Conservation (phyloP, 2,797 vertebrate genomes). For the Champsocephalus gunnari region DNA sequence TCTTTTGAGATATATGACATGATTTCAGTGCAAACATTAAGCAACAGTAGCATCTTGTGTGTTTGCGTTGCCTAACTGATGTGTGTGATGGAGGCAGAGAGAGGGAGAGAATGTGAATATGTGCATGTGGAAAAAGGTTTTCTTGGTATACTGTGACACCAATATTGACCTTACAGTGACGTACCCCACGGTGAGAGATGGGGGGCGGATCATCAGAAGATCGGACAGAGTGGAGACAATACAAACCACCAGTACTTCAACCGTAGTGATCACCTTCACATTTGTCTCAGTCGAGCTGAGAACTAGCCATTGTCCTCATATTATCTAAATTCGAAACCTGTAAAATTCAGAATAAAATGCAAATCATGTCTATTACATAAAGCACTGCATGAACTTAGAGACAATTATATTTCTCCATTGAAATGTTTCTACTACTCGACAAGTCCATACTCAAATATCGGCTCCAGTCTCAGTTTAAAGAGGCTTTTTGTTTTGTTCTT, state of each 20-base stretch:
- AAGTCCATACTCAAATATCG: too few species aligned
- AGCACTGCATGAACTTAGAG: too few species aligned
- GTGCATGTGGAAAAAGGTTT: conserved; percentile 25
- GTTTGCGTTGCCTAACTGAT: conserved; percentile 13
- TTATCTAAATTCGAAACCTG: too few species aligned
- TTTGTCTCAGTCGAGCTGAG: too few species aligned
- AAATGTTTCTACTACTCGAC: too few species aligned
- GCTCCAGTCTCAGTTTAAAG: too few species aligned
- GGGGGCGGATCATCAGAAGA: neutral
- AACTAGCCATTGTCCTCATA: too few species aligned
- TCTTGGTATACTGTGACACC: conserved; percentile 34
- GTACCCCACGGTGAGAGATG: neutral
- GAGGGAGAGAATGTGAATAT: conserved; percentile 11
- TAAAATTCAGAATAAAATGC: too few species aligned
- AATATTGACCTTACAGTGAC: conserved; percentile 15
- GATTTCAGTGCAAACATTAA: conserved; percentile 14
- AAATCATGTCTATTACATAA: too few species aligned
- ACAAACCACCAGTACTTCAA: conserved; percentile 5
- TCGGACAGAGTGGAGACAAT: neutral
- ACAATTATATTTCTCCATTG: too few species aligned
- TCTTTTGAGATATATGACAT: conserved; percentile 10
- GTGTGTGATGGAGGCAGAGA: neutral
- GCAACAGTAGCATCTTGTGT: conserved; percentile 9
- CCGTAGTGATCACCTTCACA: neutral
- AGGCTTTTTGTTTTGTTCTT: too few species aligned